phyloP scores from a whole-genome alignment of 2,888 invertebrate genomes.

The Saturnia pavonia region DNA sequence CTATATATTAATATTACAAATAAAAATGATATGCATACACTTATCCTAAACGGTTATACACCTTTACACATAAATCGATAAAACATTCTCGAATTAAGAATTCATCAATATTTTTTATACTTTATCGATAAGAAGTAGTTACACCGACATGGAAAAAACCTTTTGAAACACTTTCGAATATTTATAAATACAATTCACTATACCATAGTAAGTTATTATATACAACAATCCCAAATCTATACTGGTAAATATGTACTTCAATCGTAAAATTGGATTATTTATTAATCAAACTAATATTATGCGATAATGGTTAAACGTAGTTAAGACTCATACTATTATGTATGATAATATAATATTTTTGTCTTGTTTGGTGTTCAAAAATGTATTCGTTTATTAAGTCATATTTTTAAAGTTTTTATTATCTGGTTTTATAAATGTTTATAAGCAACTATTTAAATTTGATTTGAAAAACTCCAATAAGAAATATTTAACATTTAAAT shows the following conservation, averaged over 20 bases:
- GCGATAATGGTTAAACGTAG: background rate
- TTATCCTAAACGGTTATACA: slow-evolving; percentile 46
- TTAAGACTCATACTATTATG: background rate
- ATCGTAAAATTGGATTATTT: background rate
- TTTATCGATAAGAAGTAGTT: background rate
- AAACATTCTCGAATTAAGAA: background rate
- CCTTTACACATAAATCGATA: background rate
- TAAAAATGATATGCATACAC: slow-evolving; percentile 66
- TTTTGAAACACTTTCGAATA: slow-evolving; percentile 9
- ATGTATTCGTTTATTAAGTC: no score
- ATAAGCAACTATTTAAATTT: slow-evolving; percentile 23
- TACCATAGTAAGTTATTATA: background rate
- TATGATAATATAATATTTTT: background rate
- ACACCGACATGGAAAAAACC: background rate
- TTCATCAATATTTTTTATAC: background rate
- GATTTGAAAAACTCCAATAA: background rate
- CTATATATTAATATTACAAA: slow-evolving; percentile 44
- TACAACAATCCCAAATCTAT: background rate
- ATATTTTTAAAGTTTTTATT: slow-evolving; percentile 12
- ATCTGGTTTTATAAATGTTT: slow-evolving; percentile 23
- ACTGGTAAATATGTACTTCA: background rate
- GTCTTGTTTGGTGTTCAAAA: background rate
- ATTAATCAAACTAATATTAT: background rate
- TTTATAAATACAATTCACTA: background rate
- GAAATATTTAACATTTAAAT: background rate